A percentile compares a stretch with the other conserved stretches of the same genome.
Evolutionary conservation across 2,113 vertebrate genomes (phyloP).

Genomic region (Proterorhinus semilunaris): DNA sequence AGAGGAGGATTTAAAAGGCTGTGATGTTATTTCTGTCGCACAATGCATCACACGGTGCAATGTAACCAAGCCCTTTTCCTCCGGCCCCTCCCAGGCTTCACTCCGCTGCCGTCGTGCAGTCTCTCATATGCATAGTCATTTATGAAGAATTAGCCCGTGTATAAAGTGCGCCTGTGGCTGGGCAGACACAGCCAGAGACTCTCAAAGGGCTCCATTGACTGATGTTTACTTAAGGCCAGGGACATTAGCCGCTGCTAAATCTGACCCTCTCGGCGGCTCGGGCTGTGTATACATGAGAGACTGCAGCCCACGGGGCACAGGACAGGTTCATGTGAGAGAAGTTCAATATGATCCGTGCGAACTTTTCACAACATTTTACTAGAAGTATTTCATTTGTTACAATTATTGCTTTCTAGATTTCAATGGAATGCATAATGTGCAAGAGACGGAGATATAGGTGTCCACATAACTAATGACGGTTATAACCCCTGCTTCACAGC

Average conservation of each 20-base stretch:
- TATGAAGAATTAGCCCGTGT: constrained; percentile 52
- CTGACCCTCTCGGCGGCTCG: constrained; percentile 38
- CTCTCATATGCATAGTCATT: constrained; percentile 26
- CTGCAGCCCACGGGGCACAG: constrained; percentile 13
- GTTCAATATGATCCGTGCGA: not conserved
- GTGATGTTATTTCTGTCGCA: constrained; percentile 68
- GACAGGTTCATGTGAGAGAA: not conserved
- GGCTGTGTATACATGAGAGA: constrained; percentile 29
- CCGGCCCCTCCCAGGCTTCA: constrained; percentile 36
- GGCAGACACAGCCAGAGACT: constrained; percentile 46
- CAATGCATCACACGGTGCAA: constrained; percentile 62
- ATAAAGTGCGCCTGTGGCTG: constrained; percentile 50
- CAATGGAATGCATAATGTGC: too few species aligned
- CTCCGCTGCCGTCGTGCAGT: constrained; percentile 17
- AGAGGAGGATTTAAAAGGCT: constrained; percentile 59
- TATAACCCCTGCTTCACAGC: too few species aligned
- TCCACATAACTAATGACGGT: too few species aligned
- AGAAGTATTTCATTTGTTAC: not conserved
- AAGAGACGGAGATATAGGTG: too few species aligned
- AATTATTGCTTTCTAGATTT: too few species aligned
- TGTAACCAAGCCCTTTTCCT: constrained; percentile 69
- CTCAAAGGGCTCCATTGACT: constrained; percentile 64
- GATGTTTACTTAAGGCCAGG: constrained; percentile 63
- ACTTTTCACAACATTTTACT: constrained; percentile 22
- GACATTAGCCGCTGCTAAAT: constrained; percentile 58